These are phyloP conservation scores for Cryptotis parvus DNA, from an alignment of 2,113 vertebrate genomes.

Conservation along the genomic window DNA sequence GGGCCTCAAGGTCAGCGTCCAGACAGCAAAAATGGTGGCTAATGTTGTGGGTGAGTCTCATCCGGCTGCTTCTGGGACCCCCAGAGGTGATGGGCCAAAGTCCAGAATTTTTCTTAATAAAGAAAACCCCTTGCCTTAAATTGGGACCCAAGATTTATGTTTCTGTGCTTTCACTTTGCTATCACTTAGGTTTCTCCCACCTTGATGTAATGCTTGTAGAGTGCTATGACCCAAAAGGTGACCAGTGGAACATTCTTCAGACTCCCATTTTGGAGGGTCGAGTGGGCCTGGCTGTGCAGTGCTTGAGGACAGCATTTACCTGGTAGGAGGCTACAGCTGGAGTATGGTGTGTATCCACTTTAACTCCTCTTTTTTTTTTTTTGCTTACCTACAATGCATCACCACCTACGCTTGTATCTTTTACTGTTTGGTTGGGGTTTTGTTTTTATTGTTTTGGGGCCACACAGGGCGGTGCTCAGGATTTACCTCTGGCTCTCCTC, in stretches of 20 bases:
- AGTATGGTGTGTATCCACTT: constrained; percentile 93
- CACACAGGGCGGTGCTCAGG: too few relatives aligned
- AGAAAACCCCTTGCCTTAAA: background rate
- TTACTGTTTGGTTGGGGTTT: too few relatives aligned
- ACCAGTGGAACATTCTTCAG: constrained; percentile 99
- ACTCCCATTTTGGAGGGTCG: constrained; percentile 98
- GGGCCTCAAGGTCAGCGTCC: too few relatives aligned
- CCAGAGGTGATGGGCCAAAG: too few relatives aligned
- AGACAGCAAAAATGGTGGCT: too few relatives aligned
- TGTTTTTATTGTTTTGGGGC: too few relatives aligned
- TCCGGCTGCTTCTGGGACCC: too few relatives aligned
- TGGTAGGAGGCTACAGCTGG: constrained; percentile 99
- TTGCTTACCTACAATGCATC: background rate
- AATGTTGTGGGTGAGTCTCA: too few relatives aligned
- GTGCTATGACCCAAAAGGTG: constrained; percentile 98
- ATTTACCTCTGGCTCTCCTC: too few relatives aligned
- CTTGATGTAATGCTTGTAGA: constrained; percentile 99
- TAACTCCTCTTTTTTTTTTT: background rate
- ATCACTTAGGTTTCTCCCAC: constrained; percentile 95
- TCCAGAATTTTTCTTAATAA: background rate
- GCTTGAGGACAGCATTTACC: constrained; percentile 96
- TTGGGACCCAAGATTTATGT: background rate
- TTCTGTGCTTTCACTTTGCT: background rate
- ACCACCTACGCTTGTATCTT: background rate
- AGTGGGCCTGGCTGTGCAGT: constrained; percentile 96